Conservation (phyloP, 2,888 invertebrate species). For the Yponomeuta sedellus region DNA sequence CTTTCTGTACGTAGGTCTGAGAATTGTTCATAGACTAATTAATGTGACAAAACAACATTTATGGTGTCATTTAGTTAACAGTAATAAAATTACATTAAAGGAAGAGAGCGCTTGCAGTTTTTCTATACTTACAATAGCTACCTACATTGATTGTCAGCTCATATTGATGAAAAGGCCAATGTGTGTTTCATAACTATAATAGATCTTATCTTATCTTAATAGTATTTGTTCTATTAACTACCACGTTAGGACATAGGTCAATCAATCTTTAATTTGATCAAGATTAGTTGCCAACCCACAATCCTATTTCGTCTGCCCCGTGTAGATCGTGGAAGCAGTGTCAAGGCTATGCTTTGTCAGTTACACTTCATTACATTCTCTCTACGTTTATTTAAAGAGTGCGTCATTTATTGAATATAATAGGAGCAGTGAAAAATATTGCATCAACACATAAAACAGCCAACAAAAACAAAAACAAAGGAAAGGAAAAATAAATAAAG, state of each 20-base stretch:
- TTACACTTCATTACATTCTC: not conserved
- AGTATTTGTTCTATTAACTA: conserved; percentile 3
- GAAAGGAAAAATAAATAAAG: too few species aligned
- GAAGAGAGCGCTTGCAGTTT: not conserved
- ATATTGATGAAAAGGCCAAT: conserved; percentile 1
- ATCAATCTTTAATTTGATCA: conserved; percentile 1
- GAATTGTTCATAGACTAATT: too few species aligned
- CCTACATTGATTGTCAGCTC: not conserved
- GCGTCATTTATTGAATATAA: too few species aligned
- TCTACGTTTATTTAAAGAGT: not conserved
- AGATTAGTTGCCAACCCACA: not conserved
- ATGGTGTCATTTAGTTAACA: too few species aligned
- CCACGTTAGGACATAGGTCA: not conserved
- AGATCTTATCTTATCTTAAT: not conserved
- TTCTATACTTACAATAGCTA: not conserved
- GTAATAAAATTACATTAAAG: too few species aligned
- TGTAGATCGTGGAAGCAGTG: not conserved
- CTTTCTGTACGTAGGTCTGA: too few species aligned
- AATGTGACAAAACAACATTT: too few species aligned
- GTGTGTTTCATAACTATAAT: not conserved
- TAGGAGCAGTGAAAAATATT: too few species aligned
- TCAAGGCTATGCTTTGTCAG: not conserved
- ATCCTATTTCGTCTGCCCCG: not conserved
- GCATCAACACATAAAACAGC: too few species aligned
- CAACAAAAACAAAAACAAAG: too few species aligned